Evolutionary conservation across 2,797 vertebrate genomes (phyloP), one percentile per base, ranked within the genome.

Genomic region (Cossypha caffra): DNA sequence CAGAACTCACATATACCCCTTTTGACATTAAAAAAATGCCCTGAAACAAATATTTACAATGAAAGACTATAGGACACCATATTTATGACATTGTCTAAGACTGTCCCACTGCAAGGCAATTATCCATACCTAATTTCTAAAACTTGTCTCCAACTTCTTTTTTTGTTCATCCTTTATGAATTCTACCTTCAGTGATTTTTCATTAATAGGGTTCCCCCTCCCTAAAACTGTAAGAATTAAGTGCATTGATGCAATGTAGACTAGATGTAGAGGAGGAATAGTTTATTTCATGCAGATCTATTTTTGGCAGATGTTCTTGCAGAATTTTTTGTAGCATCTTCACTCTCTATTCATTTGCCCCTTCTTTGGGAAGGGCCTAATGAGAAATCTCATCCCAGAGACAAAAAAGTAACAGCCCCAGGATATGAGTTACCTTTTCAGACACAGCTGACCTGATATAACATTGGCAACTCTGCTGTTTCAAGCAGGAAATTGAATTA

Each of bases 321-420:
- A 80, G 76, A 86, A 15, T n/a, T 76, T 28, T 50, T 86, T 58
- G 67, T 57, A 20, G 42, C 2, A 2, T 62, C n/a, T 52, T 77
- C 21, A 15, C 21, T 86, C 26, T 5, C 50, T 51, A 7, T 57
- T 38, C 7, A 48, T 90, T 68, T 77, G 12, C 4, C 31, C 9
- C 58, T 57, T 72, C 48, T 59, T 63, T 69, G 40, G 24, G 73
- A 84, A 77, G 47, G 38, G 9, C 10, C 31, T 68, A 55, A 86
- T 57, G 38, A 86, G 50, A 90, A 88, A 69, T 78, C 31, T 88
- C 24, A 20, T 54, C 16, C 45, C 20, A 72, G 76, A 83, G 37
- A 64, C 16, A 66, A 62, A 86, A 57, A 72, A 62, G 13, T 13
- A 82, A 61, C 31, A 85, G 61, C 38, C 50, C 3, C 28, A 25